phyloP scores from a whole-genome alignment of 2,888 invertebrate genomes.

The Tipula unca region DNA sequence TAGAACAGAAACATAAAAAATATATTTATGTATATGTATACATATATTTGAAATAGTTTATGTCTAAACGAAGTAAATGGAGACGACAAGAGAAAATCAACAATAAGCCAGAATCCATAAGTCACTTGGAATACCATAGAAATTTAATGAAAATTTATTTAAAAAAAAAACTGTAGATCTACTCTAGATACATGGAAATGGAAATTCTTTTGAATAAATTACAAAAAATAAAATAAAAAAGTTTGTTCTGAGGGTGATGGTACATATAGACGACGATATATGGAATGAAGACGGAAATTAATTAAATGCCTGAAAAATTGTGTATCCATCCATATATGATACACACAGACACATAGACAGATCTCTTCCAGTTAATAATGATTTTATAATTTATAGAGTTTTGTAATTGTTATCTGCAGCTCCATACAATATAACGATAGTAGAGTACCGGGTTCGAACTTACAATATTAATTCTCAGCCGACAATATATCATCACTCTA shows the following conservation, averaged over 20 bases:
- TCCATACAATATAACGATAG: not conserved
- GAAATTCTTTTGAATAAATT: not conserved
- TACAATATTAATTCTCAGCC: too few relatives aligned
- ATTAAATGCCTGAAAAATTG: not conserved
- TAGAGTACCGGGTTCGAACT: too few relatives aligned
- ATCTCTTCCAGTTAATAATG: not conserved
- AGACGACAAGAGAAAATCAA: not conserved
- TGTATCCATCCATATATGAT: not conserved
- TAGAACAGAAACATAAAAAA: not conserved
- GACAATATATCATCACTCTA: too few relatives aligned
- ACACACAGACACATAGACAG: not conserved
- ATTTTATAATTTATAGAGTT: not conserved
- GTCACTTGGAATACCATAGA: not conserved
- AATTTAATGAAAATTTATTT: not conserved
- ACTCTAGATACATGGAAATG: not conserved
- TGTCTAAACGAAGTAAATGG: not conserved
- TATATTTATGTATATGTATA: too few relatives aligned
- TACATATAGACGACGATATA: not conserved
- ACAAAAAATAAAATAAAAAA: not conserved
- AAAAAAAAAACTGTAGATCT: not conserved
- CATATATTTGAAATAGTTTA: not conserved
- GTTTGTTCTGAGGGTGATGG: not conserved
- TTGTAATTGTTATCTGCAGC: not conserved
- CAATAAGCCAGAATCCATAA: not conserved
- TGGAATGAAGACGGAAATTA: not conserved